Conservation (phyloP, 1,140 invertebrate species). For the Eufriesea mexicana region DNA sequence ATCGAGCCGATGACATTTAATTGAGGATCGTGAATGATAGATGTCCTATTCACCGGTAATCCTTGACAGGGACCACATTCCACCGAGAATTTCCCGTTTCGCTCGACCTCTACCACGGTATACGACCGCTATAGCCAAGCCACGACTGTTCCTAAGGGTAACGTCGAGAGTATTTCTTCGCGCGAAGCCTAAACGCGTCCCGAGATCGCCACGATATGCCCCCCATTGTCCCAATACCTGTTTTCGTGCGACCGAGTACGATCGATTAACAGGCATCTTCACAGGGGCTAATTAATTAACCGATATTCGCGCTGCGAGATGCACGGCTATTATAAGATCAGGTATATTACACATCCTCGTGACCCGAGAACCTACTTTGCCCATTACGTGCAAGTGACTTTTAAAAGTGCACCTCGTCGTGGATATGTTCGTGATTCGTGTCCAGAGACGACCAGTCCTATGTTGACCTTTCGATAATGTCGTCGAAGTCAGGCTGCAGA, state of each 20-base stretch:
- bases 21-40: constrained; percentile 39
- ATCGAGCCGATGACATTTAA: constrained; percentile 26
- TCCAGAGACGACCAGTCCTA: constrained; percentile 5
- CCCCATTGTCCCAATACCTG: too few species aligned
- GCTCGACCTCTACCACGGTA: constrained; percentile 13
- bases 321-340: background rate
- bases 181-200: too few species aligned
- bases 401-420: constrained; percentile 35
- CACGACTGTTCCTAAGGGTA: background rate
- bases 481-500: constrained; percentile 39
- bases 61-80: constrained; percentile 68
- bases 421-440: background rate
- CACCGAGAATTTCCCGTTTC: constrained; percentile 64
- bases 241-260: too few species aligned
- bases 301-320: background rate
- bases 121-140: background rate
- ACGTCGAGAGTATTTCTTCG: too few species aligned
- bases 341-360: background rate
- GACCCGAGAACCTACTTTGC: background rate
- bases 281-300: too few species aligned
- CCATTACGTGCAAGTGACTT: constrained; percentile 31
- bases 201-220: too few species aligned
- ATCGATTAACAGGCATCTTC: too few species aligned
- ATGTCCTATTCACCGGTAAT: constrained; percentile 53
- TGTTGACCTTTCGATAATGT: constrained; percentile 67